These are phyloP conservation scores for Rhabdornis inornatus DNA, from an alignment of 2,113 vertebrate genomes.

Conservation along the genomic window DNA sequence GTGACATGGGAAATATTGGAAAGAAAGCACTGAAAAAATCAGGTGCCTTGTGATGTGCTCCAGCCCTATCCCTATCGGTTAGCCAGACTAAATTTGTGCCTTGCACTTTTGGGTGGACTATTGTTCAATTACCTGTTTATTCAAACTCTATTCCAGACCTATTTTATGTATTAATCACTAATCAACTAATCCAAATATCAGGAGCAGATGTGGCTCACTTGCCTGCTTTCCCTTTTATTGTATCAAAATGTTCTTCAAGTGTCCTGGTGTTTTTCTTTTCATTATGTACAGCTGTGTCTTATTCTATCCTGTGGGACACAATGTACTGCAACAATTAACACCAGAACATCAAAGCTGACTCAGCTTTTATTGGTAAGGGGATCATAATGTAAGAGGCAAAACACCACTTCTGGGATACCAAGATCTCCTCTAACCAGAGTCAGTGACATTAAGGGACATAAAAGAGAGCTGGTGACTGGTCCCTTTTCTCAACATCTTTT, in stretches of 20 bases:
- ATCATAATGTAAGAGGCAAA: neutral
- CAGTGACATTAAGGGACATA: neutral
- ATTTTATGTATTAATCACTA: neutral
- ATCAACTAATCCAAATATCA: neutral
- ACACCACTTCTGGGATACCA: neutral
- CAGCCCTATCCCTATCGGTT: neutral
- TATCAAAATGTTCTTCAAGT: neutral
- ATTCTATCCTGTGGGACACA: constrained; percentile 5
- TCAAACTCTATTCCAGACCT: neutral
- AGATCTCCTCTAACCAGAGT: neutral
- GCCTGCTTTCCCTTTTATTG: neutral
- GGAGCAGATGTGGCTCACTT: neutral
- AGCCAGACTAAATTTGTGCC: neutral
- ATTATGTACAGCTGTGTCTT: neutral
- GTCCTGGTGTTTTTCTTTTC: constrained; percentile 16
- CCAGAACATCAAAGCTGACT: constrained; percentile 21
- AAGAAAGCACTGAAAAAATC: neutral
- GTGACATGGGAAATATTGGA: neutral
- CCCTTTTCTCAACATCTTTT: neutral
- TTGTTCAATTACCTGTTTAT: neutral
- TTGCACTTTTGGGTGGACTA: neutral
- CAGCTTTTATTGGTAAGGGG: neutral
- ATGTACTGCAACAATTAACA: constrained; percentile 24
- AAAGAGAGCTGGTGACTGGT: neutral
- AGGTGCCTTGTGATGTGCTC: neutral